Evolutionary conservation across 2,888 invertebrate species (phyloP).

Genomic region (Bombylius major): DNA sequence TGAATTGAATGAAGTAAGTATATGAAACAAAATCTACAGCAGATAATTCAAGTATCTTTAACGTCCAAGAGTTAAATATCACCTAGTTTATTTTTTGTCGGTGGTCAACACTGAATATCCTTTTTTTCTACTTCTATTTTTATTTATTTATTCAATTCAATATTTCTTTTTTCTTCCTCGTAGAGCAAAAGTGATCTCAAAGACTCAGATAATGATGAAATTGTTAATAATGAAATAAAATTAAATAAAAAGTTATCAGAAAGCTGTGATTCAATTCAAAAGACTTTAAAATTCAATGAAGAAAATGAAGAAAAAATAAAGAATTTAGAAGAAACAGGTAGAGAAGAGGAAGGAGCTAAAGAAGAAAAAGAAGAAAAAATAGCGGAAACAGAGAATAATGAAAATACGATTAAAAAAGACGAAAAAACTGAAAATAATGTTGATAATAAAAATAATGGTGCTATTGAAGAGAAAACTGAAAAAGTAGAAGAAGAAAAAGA

Average conservation of each 20-base stretch:
- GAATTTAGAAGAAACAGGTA: too few relatives aligned
- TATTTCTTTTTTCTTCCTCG: not conserved
- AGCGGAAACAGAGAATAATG: not conserved
- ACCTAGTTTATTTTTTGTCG: too few relatives aligned
- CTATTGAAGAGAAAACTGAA: too few relatives aligned
- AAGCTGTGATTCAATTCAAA: not conserved
- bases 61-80: too few relatives aligned
- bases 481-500: too few relatives aligned
- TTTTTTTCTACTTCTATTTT: not conserved
- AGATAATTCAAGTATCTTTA: not conserved
- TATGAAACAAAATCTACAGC: not conserved
- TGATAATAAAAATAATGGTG: not conserved
- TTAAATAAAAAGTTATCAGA: not conserved
- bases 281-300: not conserved
- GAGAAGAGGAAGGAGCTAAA: too few relatives aligned
- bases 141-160: not conserved
- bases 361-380: not conserved
- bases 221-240: not conserved
- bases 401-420: not conserved
- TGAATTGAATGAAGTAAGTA: constrained; percentile 8
- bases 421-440: not conserved
- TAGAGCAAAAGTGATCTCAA: constrained; percentile 8
- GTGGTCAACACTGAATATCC: not conserved
- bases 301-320: not conserved
- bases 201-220: not conserved